phyloP scores from a whole-genome alignment of 1,140 invertebrate genomes.

The Drosophila sp. region DNA sequence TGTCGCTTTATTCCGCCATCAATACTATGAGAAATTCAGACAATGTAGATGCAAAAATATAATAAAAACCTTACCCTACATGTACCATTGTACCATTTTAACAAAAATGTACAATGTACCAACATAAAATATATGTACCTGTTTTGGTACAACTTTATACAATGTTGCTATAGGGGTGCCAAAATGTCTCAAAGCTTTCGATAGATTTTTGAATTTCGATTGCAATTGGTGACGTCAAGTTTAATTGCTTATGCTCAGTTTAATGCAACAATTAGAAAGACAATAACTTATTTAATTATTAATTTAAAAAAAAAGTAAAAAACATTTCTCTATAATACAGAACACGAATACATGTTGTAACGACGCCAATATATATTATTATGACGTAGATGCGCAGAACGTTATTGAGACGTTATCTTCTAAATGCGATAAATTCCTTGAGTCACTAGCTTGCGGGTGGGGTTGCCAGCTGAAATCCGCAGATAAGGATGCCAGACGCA shows the following conservation, averaged over 20 bases:
- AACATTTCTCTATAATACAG: no score
- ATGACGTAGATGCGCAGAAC: constrained; percentile 43
- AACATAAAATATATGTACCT: no score
- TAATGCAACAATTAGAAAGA: not conserved
- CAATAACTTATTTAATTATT: not conserved
- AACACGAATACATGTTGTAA: not conserved
- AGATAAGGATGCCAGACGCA: constrained; percentile 54
- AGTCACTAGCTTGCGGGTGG: constrained; percentile 31
- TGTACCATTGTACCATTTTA: no score
- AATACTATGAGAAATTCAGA: no score
- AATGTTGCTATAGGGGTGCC: not conserved
- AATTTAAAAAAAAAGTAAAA: no score
- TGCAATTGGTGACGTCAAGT: constrained; percentile 1
- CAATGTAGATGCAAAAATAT: no score
- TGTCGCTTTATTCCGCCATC: no score
- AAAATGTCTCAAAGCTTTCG: constrained; percentile 24
- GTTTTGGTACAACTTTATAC: no score
- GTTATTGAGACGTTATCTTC: constrained; percentile 26
- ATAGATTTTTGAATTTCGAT: not conserved
- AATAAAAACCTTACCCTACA: no score
- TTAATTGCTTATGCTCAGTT: not conserved
- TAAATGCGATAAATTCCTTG: constrained; percentile 43
- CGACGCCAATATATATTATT: not conserved
- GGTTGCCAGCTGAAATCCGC: constrained; percentile 41
- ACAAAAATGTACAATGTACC: no score